Conservation (phyloP, 2,888 invertebrate genomes). For the Brachynemurus nebulosus region DNA sequence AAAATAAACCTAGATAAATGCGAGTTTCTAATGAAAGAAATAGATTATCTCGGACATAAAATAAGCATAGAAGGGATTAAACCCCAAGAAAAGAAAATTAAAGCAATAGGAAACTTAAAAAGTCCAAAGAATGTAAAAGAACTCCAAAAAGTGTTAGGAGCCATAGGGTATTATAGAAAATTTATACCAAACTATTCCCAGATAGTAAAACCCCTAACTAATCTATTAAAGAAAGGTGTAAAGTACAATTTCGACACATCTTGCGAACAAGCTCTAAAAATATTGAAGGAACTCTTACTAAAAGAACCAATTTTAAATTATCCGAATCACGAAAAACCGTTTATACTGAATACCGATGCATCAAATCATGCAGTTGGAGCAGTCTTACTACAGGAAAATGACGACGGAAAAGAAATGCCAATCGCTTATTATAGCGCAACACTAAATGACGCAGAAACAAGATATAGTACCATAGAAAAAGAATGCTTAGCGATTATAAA, state of each 20-base stretch:
- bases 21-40: conserved; percentile 14
- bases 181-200: not conserved
- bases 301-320: not conserved
- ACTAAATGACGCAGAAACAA: not conserved
- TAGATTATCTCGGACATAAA: conserved; percentile 15
- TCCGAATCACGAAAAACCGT: not conserved
- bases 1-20: conserved; percentile 19
- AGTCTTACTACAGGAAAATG: not conserved
- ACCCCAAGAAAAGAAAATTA: conserved; percentile 18
- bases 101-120: conserved; percentile 12
- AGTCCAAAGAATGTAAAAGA: not conserved
- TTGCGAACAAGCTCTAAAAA: not conserved
- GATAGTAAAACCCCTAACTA: not conserved
- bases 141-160: not conserved
- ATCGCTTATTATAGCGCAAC: not conserved
- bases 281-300: not conserved
- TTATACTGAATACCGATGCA: not conserved
- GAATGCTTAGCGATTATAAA: not conserved
- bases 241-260: not conserved
- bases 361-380: not conserved
- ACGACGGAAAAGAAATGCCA: not conserved
- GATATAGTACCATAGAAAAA: not conserved
- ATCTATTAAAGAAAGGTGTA: not conserved
- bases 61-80: conserved; percentile 17
- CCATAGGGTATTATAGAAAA: not conserved